Evolutionary conservation across 2,888 invertebrate species (phyloP).

Genomic region (Heterodera filipjevi): DNA sequence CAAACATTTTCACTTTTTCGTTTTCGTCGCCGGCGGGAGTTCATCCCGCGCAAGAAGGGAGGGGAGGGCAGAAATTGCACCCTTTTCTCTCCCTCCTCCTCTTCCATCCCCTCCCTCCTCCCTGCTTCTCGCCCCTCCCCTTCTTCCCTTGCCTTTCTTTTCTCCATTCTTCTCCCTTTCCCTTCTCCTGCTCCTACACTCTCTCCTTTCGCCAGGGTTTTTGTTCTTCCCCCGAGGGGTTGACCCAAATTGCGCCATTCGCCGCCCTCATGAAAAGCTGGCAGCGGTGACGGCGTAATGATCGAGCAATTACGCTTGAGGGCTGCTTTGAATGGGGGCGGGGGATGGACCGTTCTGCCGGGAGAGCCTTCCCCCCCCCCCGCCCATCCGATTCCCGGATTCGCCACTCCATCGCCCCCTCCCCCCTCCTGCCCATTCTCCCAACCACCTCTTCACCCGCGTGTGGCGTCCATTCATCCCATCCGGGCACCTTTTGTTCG

Average conservation of each 20-base stretch:
- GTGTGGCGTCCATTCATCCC: constrained; percentile 17
- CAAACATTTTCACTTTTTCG: constrained; percentile 16
- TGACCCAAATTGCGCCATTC: constrained; percentile 50
- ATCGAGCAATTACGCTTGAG: constrained; percentile 24
- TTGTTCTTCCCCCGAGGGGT: constrained; percentile 36
- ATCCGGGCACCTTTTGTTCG: constrained; percentile 12
- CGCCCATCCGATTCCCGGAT: background rate
- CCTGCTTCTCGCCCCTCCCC: background rate
- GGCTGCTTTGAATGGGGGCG: background rate
- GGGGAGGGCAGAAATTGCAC: background rate
- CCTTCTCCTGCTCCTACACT: background rate
- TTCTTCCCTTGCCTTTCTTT: background rate
- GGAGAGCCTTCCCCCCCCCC: background rate
- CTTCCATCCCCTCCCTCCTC: background rate
- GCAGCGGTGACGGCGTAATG: constrained; percentile 21
- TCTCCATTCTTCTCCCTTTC: constrained; percentile 13
- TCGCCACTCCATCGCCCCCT: background rate
- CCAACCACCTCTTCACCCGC: constrained; percentile 11
- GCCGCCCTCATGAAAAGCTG: background rate
- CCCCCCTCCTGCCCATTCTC: background rate
- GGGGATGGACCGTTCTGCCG: constrained; percentile 7
- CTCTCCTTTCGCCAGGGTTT: background rate
- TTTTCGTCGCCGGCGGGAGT: background rate
- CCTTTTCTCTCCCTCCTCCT: background rate
- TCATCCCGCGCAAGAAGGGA: background rate